Evolutionary conservation across 2,113 vertebrate species (phyloP), one percentile per base, ranked within the genome.

Genomic region (Suncus etruscus): DNA sequence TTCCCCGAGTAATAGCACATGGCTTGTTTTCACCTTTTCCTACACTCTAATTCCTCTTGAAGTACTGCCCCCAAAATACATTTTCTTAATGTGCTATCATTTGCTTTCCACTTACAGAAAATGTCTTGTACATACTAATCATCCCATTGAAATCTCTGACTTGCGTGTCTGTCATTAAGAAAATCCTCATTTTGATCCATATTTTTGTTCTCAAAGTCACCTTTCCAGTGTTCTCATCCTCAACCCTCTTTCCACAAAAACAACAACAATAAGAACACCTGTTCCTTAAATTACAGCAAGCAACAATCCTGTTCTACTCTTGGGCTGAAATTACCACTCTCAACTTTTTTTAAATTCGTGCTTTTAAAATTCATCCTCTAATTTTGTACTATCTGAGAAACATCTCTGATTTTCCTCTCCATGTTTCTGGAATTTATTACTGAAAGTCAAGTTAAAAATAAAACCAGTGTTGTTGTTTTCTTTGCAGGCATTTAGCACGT

Each of bases 401-500:
- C 6, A 1, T 79, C 3, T 11, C 31, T 45, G 1, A 39, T 80
- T 39, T 63, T 20, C 72, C 15, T 45, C 16, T 51, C 32, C 18
- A 58, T 5, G n/a, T 61, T 63, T 12, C 31, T 39, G 3, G 48
- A 83, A 69, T 47, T 69, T 16, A 48, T 29, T 86, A 8, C 54
- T 89, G 51, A 83, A 82, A 69, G 8, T 31, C 11, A n/a, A 4
- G 29, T 82, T 73, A 61, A 73, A 90, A 73, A 32, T 82, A 61
- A 27, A 77, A 87, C 1, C 18, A 70, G 5, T 31, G 66, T 68
- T 68, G 25, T 69, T 69, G 29, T 47, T 91, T 92, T 66, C 45
- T 39, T 88, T 72, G 1, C 32, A 76, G 24, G 0, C 45, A 39
- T 16, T 85, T 81, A 48, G 31, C 3, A 81, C 7, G 54, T 69